Conservation (phyloP, 2,797 vertebrate genomes). For the Chiroxiphia lanceolata region DNA sequence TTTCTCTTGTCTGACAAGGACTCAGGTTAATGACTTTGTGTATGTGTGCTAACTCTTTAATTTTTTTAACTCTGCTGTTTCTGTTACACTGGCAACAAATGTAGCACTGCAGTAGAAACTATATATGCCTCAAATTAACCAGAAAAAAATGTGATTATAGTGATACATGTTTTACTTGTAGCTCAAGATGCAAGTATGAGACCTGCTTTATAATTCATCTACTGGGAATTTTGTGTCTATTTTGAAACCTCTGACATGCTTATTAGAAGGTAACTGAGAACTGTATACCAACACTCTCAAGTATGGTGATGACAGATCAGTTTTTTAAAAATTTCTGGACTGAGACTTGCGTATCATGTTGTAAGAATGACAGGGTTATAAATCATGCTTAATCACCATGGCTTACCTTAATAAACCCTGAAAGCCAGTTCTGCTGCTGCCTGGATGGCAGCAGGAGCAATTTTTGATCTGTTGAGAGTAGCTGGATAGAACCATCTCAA, state of each 20-base stretch:
- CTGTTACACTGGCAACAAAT: neutral
- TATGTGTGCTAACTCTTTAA: neutral
- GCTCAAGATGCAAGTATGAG: neutral
- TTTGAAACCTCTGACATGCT: neutral
- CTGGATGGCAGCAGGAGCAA: neutral
- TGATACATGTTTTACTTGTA: neutral
- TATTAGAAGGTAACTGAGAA: neutral
- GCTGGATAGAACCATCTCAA: neutral
- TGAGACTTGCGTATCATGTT: neutral
- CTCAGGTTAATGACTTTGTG: neutral
- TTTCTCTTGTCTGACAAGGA: neutral
- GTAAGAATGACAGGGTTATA: neutral
- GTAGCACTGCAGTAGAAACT: neutral
- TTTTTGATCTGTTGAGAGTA: neutral
- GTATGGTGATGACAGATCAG: neutral
- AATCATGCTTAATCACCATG: neutral
- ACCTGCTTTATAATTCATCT: neutral
- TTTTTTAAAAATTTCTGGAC: neutral
- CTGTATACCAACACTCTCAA: neutral
- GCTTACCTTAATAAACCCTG: neutral
- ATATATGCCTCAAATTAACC: neutral
- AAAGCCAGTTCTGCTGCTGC: constrained; percentile 1
- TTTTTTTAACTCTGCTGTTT: neutral
- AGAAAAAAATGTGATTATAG: neutral
- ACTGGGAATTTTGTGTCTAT: constrained; percentile 21